Evolutionary conservation across 2,888 invertebrate species (phyloP), one percentile per base, ranked within the genome.

Genomic region (Harpagoxenus sublaevis): DNA sequence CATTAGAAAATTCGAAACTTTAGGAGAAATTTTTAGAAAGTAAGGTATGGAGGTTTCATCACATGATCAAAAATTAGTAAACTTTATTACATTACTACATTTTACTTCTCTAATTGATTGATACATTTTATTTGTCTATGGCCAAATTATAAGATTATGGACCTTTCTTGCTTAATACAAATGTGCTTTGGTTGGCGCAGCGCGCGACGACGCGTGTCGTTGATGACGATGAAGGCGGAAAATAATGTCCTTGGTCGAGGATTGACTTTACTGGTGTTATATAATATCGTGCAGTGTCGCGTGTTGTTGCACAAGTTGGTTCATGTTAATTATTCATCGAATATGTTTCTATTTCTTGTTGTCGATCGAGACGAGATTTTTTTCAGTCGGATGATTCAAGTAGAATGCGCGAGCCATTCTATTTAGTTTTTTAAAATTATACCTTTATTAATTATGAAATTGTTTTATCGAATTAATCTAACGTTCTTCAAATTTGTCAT

Each of bases 271-370:
- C 48, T 48, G 18, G 15, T 55, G 75, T 60, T 74, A 75, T 51
- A 39, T 81, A 81, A 81, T 71, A 70, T 57, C 12, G 78, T 55
- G 45, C 15, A n/a, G 42, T 73, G 75, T 79, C 48, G 79, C 55
- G 23, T 48, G 45, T 73, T 78, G 31, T 78, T 71, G 71, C 35
- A 48, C 39, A 81, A 60, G 75, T 73, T 79, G 60, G 35, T 51
- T 79, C 35, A 42, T 28, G 48, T 60, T 81, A 81, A 74, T 81
- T 75, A 74, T 74, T 81, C 57, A 81, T 74, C 60, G 60, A 74
- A 51, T 60, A 12, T 74, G 35, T 39, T 60, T 79, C 31, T 71
- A 23, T 78, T 55, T 60, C 48, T 79, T 28, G 53, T 18, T 48
- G 53, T n/a, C 65, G 42, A 74, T 68, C 5, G 18, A 15, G n/a